Evolutionary conservation across 23 tunicate species (phyloP).

Genomic region (Diplosoma virens): DNA sequence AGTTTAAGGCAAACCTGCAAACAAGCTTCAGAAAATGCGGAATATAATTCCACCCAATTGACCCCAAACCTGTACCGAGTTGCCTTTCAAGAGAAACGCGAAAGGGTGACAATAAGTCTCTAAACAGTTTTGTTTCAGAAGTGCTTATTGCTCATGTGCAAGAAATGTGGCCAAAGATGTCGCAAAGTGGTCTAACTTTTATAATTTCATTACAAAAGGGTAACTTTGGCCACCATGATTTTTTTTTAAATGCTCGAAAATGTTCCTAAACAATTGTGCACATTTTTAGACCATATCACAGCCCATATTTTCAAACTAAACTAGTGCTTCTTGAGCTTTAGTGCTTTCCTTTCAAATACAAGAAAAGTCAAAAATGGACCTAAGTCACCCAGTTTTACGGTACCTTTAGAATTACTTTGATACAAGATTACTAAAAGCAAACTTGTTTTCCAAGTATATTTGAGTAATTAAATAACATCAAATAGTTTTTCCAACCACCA

Average conservation of each 20-base stretch:
- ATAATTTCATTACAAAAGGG: not conserved
- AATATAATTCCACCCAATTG: not conserved
- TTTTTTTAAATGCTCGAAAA: not conserved
- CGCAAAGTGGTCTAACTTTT: not conserved
- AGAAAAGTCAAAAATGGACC: too few relatives aligned
- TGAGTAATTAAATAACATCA: too few relatives aligned
- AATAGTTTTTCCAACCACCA: too few relatives aligned
- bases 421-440: too few relatives aligned
- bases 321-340: not conserved
- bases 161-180: not conserved
- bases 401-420: too few relatives aligned
- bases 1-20: not conserved
- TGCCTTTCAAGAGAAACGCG: not conserved
- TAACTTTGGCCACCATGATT: not conserved
- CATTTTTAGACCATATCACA: not conserved
- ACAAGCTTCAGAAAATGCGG: not conserved
- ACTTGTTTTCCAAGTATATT: too few relatives aligned
- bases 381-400: too few relatives aligned
- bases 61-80: not conserved
- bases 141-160: not conserved
- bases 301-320: not conserved
- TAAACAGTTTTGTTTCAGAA: not conserved
- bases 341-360: too few relatives aligned
- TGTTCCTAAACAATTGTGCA: not conserved
- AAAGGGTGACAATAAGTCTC: not conserved